phyloP scores from a whole-genome alignment of 2,888 invertebrate genomes.

The Chloromyia formosa region DNA sequence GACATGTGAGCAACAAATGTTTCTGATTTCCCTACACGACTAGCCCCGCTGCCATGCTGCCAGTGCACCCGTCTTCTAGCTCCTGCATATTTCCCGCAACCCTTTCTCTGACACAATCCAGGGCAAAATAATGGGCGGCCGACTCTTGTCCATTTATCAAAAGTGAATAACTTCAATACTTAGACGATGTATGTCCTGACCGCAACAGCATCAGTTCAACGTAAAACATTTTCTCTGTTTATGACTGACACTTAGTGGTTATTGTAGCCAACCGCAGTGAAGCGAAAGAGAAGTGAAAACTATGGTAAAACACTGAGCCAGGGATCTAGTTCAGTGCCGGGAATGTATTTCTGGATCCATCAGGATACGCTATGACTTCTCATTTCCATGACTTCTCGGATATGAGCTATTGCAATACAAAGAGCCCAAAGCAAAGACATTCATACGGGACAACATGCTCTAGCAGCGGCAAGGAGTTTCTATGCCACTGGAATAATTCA shows the following conservation, averaged over 20 bases:
- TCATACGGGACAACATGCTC: background rate
- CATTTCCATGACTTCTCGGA: slow-evolving; percentile 33
- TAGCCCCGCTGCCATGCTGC: background rate
- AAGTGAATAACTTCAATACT: slow-evolving; percentile 40
- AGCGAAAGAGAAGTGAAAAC: background rate
- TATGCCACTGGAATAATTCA: slow-evolving; percentile 11
- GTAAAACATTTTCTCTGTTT: slow-evolving; percentile 41
- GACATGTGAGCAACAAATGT: slow-evolving; percentile 35
- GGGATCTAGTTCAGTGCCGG: background rate
- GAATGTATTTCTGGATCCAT: slow-evolving; percentile 15
- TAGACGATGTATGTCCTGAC: slow-evolving; percentile 34
- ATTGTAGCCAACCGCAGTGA: slow-evolving; percentile 4
- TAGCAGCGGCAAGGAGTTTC: background rate
- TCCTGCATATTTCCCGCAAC: too few species aligned
- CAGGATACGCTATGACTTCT: slow-evolving; percentile 38
- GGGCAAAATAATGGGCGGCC: background rate
- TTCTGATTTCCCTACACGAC: background rate
- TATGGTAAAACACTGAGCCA: background rate
- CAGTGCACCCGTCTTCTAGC: background rate
- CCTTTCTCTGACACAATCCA: background rate
- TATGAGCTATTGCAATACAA: slow-evolving; percentile 24
- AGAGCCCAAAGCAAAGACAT: slow-evolving; percentile 8
- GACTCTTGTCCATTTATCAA: slow-evolving; percentile 24
- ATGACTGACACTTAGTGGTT: slow-evolving; percentile 42
- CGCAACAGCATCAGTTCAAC: slow-evolving; percentile 34